phyloP scores from a whole-genome alignment of 2,797 vertebrate genomes.

The Rachycentron canadum region DNA sequence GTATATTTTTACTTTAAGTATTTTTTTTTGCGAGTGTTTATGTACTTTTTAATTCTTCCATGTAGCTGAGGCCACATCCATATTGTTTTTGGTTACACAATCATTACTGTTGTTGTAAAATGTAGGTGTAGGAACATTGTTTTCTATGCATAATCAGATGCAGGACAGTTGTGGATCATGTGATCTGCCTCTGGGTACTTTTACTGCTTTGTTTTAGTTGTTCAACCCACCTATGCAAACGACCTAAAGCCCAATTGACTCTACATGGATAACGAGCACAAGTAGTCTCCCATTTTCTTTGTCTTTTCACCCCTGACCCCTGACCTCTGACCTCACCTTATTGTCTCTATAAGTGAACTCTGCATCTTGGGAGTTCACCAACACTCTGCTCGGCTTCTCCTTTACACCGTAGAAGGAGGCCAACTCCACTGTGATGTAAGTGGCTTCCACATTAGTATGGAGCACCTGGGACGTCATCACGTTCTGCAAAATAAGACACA shows the following conservation, averaged over 20 bases:
- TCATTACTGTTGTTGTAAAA: not conserved
- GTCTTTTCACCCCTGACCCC: not conserved
- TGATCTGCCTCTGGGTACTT: not conserved
- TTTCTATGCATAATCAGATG: not conserved
- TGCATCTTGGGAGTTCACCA: slow-evolving; percentile 86
- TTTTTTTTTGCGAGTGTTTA: no score
- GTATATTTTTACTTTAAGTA: no score
- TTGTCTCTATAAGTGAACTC: slow-evolving; percentile 85
- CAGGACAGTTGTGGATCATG: not conserved
- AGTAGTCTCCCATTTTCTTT: not conserved
- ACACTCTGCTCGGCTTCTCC: slow-evolving; percentile 81
- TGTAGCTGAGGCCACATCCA: not conserved
- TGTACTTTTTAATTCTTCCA: no score
- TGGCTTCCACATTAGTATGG: slow-evolving; percentile 80
- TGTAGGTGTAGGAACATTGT: not conserved
- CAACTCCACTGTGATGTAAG: slow-evolving; percentile 80
- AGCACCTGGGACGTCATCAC: slow-evolving; percentile 87
- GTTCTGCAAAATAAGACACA: slow-evolving; percentile 75
- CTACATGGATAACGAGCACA: not conserved
- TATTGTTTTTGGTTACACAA: no score
- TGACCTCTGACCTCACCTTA: slow-evolving; percentile 76
- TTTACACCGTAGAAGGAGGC: slow-evolving; percentile 87
- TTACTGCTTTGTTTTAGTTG: not conserved
- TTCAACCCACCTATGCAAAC: not conserved
- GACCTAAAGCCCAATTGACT: not conserved